These are phyloP conservation scores for Athene noctua DNA, from an alignment of 2,113 vertebrate genomes.

Conservation along the genomic window DNA sequence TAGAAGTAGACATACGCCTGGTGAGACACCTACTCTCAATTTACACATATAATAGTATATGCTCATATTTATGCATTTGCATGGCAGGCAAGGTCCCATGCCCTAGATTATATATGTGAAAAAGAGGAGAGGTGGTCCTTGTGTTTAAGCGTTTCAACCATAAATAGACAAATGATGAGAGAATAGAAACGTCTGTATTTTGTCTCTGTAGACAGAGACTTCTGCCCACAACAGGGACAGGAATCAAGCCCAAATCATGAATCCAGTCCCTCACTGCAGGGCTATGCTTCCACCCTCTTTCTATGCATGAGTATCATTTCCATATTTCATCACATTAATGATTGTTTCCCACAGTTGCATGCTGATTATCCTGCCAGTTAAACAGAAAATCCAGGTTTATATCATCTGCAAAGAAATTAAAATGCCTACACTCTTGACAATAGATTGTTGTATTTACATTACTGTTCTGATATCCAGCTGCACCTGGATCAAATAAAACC, in stretches of 20 bases:
- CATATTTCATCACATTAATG: slow-evolving; percentile 12
- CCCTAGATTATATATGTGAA: not conserved
- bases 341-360: not conserved
- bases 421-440: not conserved
- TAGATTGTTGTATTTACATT: slow-evolving; percentile 38
- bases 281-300: not conserved
- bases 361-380: slow-evolving; percentile 41
- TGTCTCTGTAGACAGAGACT: not conserved
- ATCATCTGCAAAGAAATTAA: slow-evolving; percentile 48
- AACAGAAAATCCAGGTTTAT: slow-evolving; percentile 12
- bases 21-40: not conserved
- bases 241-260: not conserved
- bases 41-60: not conserved
- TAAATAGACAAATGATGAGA: not conserved
- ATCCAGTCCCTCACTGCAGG: not conserved
- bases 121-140: not conserved
- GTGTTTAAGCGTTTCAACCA: not conserved
- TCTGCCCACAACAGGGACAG: not conserved
- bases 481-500: slow-evolving; percentile 49
- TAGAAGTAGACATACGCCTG: not conserved
- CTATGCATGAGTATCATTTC: not conserved
- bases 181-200: not conserved
- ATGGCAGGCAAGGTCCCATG: not conserved
- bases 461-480: slow-evolving; percentile 12
- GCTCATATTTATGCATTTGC: not conserved